These are phyloP conservation scores for Peromyscus californicus DNA, from an alignment of 2,113 vertebrate genomes.

Conservation along the genomic window DNA sequence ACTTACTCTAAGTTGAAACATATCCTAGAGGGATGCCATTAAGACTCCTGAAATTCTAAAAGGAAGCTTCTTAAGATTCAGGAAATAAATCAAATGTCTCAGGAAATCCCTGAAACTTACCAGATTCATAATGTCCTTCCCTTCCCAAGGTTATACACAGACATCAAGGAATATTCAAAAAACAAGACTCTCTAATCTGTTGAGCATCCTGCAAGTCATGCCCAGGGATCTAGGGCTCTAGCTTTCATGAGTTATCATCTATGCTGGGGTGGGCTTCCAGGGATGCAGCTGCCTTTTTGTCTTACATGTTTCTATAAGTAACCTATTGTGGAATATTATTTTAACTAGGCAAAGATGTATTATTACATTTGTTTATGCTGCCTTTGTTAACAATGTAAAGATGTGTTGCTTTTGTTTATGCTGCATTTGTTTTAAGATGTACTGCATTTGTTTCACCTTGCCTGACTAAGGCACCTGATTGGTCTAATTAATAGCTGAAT, in stretches of 20 bases:
- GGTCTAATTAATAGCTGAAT: too few species aligned
- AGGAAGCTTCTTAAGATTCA: not conserved
- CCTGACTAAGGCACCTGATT: too few species aligned
- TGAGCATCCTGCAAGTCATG: not conserved
- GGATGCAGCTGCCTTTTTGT: not conserved
- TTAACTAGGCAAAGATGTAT: too few species aligned
- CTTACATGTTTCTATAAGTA: not conserved
- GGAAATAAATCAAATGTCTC: not conserved
- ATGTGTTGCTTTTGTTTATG: too few species aligned
- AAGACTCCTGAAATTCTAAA: not conserved
- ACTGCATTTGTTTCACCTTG: too few species aligned
- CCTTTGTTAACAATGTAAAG: too few species aligned
- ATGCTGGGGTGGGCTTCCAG: not conserved
- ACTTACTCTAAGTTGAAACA: not conserved
- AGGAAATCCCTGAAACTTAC: not conserved
- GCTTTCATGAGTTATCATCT: too few species aligned
- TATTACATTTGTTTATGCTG: too few species aligned
- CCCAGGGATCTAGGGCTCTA: not conserved
- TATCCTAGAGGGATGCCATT: not conserved
- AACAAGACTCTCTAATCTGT: not conserved
- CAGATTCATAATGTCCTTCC: not conserved
- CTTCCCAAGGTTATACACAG: not conserved
- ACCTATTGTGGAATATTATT: too few species aligned
- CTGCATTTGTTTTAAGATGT: too few species aligned
- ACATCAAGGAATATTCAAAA: not conserved